Evolutionary conservation across 1,140 invertebrate species (phyloP).

Genomic region (Diuraphis noxia): DNA sequence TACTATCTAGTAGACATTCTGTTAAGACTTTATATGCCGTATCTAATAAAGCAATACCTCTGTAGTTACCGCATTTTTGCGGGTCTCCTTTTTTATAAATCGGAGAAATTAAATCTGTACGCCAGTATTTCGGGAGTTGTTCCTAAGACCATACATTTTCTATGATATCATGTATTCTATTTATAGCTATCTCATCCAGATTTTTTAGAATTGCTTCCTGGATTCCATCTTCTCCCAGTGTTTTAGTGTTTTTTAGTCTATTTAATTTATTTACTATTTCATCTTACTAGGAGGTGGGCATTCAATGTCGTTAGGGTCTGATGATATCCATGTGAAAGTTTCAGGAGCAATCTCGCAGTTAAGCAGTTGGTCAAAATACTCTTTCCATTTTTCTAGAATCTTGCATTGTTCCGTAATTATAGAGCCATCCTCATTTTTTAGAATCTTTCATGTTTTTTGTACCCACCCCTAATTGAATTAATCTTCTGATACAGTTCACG

Average conservation of each 20-base stretch:
- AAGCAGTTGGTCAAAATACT: not conserved
- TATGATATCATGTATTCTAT: no score
- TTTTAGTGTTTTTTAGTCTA: no score
- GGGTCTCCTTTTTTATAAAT: not conserved
- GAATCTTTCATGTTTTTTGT: no score
- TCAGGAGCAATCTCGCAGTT: not conserved
- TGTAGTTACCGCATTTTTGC: not conserved
- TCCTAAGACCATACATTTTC: not conserved
- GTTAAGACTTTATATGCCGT: not conserved
- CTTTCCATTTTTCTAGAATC: constrained; percentile 17
- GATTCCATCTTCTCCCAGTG: no score
- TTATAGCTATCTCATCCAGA: no score
- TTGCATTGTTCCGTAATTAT: not conserved
- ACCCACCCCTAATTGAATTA: no score
- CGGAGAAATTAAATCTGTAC: not conserved
- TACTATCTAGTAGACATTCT: not conserved
- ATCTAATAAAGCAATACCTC: not conserved
- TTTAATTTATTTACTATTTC: not conserved
- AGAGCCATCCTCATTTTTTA: constrained; percentile 22
- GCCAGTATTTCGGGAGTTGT: not conserved
- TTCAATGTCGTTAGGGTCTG: not conserved
- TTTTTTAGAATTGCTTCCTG: no score
- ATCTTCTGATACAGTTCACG: constrained; percentile 3
- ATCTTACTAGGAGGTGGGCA: not conserved
- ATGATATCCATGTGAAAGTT: not conserved